These are phyloP conservation scores for Unio delphinus DNA, from an alignment of 2,888 invertebrate species.

Conservation along the genomic window DNA sequence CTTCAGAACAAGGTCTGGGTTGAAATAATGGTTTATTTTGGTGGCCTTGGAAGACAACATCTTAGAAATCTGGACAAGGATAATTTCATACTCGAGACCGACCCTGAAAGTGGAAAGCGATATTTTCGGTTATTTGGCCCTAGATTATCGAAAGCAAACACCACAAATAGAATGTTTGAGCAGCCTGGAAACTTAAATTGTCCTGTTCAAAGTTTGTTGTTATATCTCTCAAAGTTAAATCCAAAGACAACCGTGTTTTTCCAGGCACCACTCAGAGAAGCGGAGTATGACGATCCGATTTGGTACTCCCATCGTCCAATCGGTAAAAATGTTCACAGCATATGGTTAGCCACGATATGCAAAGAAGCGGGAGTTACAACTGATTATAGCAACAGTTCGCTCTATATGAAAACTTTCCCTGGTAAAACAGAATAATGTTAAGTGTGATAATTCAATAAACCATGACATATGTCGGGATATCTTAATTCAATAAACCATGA, in stretches of 20 bases:
- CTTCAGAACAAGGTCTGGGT: slow-evolving; percentile 38
- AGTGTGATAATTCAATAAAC: no score
- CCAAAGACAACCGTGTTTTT: slow-evolving; percentile 27
- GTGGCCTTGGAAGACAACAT: slow-evolving; percentile 28
- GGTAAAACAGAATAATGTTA: no score
- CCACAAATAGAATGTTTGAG: slow-evolving; percentile 25
- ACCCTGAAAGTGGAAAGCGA: slow-evolving; percentile 13
- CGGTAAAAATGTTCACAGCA: slow-evolving; percentile 34
- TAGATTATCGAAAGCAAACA: slow-evolving; percentile 18
- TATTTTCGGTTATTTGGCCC: slow-evolving; percentile 25
- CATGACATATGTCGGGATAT: no score
- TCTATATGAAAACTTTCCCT: slow-evolving; percentile 3
- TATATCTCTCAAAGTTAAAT: slow-evolving; percentile 27
- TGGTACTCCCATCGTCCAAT: slow-evolving; percentile 30
- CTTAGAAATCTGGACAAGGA: slow-evolving; percentile 25
- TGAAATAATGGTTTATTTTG: slow-evolving; percentile 31
- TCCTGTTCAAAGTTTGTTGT: slow-evolving; percentile 25
- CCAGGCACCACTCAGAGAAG: slow-evolving; percentile 22
- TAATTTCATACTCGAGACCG: slow-evolving; percentile 24
- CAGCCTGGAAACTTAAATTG: slow-evolving; percentile 28
- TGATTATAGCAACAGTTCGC: slow-evolving; percentile 26
- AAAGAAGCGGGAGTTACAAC: slow-evolving; percentile 23
- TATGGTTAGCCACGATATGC: slow-evolving; percentile 26
- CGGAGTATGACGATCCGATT: slow-evolving; percentile 3
- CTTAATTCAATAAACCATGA: no score